A percentile compares a stretch with the other conserved stretches of the same genome.
Evolutionary conservation across 1,140 invertebrate species (phyloP).

Genomic region (Pogonognathellus flavescens): DNA sequence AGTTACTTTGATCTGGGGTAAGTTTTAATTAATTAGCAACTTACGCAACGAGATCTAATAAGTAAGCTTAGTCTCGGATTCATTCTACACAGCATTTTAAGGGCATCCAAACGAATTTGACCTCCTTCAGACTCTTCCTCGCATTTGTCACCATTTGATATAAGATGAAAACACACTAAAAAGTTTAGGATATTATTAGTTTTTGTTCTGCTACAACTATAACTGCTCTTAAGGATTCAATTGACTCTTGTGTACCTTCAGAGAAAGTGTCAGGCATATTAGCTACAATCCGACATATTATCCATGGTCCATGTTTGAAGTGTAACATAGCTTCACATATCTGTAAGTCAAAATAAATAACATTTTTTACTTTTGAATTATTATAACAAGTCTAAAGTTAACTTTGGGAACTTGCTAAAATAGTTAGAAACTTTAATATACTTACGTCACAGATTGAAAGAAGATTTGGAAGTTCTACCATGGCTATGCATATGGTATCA

Average conservation of each 20-base stretch:
- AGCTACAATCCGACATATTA: conserved; percentile 88
- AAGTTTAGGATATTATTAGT: too few species aligned
- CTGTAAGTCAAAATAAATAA: conserved; percentile 32
- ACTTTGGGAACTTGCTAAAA: too few species aligned
- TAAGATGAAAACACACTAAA: conserved; percentile 85
- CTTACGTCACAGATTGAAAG: conserved; percentile 83
- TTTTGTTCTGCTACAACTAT: too few species aligned
- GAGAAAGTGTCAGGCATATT: conserved; percentile 95
- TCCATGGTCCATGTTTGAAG: conserved; percentile 89
- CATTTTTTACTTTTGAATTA: not conserved
- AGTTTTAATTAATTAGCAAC: too few species aligned
- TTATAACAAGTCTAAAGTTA: conserved; percentile 22
- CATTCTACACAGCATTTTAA: conserved; percentile 88
- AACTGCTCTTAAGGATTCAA: too few species aligned
- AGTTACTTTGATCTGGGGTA: too few species aligned
- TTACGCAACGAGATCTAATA: conserved; percentile 84
- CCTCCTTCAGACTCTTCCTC: conserved; percentile 84
- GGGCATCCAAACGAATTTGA: conserved; percentile 78
- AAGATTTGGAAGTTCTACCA: conserved; percentile 90
- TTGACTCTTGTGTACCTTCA: conserved; percentile 82
- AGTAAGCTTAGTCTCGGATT: conserved; percentile 87
- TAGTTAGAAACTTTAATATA: too few species aligned
- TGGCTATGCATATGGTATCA: conserved; percentile 93
- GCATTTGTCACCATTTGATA: conserved; percentile 88
- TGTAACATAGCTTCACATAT: conserved; percentile 85